Base-by-base conservation (phyloP, 1,140 invertebrate species). In the Branchinecta lynchi region DNA sequence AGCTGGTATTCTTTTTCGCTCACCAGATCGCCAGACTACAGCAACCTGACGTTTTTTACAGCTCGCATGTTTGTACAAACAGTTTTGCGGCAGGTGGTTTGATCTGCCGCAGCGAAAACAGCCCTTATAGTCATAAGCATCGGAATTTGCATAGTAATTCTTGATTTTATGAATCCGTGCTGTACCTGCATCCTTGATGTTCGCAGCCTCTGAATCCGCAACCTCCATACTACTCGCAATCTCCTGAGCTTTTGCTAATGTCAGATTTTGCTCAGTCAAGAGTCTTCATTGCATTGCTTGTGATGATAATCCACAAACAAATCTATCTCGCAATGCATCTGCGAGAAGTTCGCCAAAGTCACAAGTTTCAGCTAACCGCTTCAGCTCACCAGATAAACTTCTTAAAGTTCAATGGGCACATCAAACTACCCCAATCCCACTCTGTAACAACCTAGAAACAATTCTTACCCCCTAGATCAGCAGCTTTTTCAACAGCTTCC, bases 1-100 rank as follows among this genome's bases (percentile, higher is more conserved):
- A n/a, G n/a, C n/a, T n/a, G n/a, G n/a, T n/a, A n/a, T n/a, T n/a
- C n/a, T n/a, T n/a, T n/a, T n/a, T n/a, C n/a, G n/a, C n/a, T n/a
- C n/a, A n/a, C n/a, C n/a, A n/a, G 46, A 51, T 51, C 46, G 70
- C 44, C 70, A 70, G 21, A 68, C 70, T 9, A 43, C 15, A 70
- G 70, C 67, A 17, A 70, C 17, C 17, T 70, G 70, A 12, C 70
- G 44, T 69, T 15, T 70, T 32, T 17, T 15, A 45, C 43, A 66
- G 46, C n/a, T 15, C 45, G 21, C 66, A 45, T 21, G 69, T 44
- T 15, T 21, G 32, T 12, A 44, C 12, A 7, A 66, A 66, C 15
- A 66, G 66, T n/a, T 1, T 43, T n/a, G 9, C 8, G 70, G 66
- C 8, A 70, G 45, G 32, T 69, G 66, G 43, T 7, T 17, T 0